phyloP scores from a whole-genome alignment of 2,113 vertebrate genomes.

The Sander vitreus region DNA sequence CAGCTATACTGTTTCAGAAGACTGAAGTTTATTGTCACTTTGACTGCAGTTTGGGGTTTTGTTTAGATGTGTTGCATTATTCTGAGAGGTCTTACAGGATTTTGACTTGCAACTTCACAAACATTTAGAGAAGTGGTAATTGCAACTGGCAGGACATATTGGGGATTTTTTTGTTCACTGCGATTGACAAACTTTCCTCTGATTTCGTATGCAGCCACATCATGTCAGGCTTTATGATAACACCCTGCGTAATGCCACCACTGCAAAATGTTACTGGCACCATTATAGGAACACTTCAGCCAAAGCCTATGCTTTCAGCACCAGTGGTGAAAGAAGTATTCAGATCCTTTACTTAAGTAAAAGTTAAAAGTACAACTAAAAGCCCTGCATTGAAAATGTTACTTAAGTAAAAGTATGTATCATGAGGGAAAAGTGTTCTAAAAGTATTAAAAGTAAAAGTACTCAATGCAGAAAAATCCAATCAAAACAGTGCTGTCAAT shows the following conservation, averaged over 20 bases:
- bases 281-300: not conserved
- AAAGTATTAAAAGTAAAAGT: too few relatives aligned
- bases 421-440: too few relatives aligned
- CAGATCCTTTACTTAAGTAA: too few relatives aligned
- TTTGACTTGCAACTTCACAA: slow-evolving; percentile 24
- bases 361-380: too few relatives aligned
- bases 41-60: not conserved
- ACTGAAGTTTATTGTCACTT: not conserved
- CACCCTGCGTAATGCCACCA: not conserved
- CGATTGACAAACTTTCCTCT: slow-evolving; percentile 51
- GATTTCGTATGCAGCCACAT: slow-evolving; percentile 31
- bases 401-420: too few relatives aligned
- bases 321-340: too few relatives aligned
- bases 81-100: slow-evolving; percentile 5
- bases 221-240: not conserved
- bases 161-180: slow-evolving; percentile 47
- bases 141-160: slow-evolving; percentile 51
- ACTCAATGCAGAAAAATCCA: too few relatives aligned
- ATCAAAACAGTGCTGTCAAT: too few relatives aligned
- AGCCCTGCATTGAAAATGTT: too few relatives aligned
- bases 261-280: slow-evolving; percentile 14
- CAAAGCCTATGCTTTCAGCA: not conserved
- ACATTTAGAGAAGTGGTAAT: slow-evolving; percentile 60
- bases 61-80: not conserved
- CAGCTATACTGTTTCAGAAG: not conserved